Percentiles rank a stretch among this genome's conserved stretches.
These are phyloP conservation scores for Drosophila pseudotalamancana DNA, from an alignment of 2,888 invertebrate genomes.

Conservation along the genomic window DNA sequence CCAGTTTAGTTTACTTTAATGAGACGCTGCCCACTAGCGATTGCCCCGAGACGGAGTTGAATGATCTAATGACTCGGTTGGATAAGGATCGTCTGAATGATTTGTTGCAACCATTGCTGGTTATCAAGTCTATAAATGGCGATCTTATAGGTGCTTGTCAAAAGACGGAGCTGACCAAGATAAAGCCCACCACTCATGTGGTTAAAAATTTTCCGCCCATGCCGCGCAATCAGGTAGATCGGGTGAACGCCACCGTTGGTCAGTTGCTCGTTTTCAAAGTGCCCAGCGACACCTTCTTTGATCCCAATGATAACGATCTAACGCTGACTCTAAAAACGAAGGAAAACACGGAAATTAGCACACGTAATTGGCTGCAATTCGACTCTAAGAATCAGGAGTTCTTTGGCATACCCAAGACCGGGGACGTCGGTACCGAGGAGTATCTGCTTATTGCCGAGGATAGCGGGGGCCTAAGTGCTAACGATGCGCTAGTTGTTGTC, in stretches of 20 bases:
- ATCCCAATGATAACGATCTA: constrained; percentile 93
- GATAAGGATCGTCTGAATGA: constrained; percentile 86
- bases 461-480: constrained; percentile 89
- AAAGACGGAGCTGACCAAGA: constrained; percentile 84
- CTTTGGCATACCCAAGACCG: constrained; percentile 91
- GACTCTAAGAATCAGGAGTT: constrained; percentile 95
- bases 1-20: constrained; percentile 90
- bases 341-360: constrained; percentile 88
- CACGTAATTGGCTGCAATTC: constrained; percentile 94
- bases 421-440: constrained; percentile 90
- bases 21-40: constrained; percentile 90
- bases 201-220: constrained; percentile 90
- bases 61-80: constrained; percentile 86
- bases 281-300: constrained; percentile 95
- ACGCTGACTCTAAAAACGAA: constrained; percentile 90
- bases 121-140: constrained; percentile 88
- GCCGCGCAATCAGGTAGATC: constrained; percentile 93
- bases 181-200: constrained; percentile 86
- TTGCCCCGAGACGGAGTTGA: constrained; percentile 91
- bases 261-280: constrained; percentile 92
- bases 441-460: constrained; percentile 92
- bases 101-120: constrained; percentile 88
- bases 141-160: constrained; percentile 89
- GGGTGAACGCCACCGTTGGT: constrained; percentile 92
- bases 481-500: constrained; percentile 91